Conservation (phyloP, 1,140 invertebrate genomes). For the Aleiodes sp. region DNA sequence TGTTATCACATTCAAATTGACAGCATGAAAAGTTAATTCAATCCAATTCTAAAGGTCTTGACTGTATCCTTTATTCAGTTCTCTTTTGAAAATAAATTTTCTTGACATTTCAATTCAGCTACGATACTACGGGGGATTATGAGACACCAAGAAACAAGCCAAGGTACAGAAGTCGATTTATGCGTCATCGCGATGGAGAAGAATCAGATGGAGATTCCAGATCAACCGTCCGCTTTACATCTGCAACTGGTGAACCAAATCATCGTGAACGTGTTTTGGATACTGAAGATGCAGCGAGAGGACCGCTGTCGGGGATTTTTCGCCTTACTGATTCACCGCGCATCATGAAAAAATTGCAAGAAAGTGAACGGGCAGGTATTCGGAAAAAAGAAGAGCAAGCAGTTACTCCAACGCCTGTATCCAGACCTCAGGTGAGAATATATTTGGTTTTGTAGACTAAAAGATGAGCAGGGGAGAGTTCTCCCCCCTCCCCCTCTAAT, state of each 20-base stretch:
- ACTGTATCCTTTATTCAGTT: conserved; percentile 19
- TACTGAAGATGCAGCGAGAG: conserved; percentile 87
- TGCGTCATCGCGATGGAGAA: conserved; percentile 66
- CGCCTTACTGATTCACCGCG: conserved; percentile 87
- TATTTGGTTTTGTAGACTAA: neutral
- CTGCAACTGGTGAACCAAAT: conserved; percentile 49
- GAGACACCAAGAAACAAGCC: conserved; percentile 62
- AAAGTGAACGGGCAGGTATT: conserved; percentile 78
- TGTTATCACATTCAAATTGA: neutral
- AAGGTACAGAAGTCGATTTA: conserved; percentile 69
- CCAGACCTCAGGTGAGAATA: conserved; percentile 64
- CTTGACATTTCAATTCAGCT: conserved; percentile 44
- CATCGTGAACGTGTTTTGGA: conserved; percentile 82
- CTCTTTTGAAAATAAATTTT: conserved; percentile 2
- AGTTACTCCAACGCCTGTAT: conserved; percentile 65
- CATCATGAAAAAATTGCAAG: conserved; percentile 88
- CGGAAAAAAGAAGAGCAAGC: conserved; percentile 76
- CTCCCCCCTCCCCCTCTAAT: no score
- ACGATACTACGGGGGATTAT: conserved; percentile 60
- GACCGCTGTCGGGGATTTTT: conserved; percentile 89
- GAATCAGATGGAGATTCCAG: conserved; percentile 63
- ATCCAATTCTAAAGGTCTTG: conserved; percentile 29
- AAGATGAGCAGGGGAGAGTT: neutral
- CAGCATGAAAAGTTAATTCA: neutral
- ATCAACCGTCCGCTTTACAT: conserved; percentile 58